Evolutionary conservation across 1,140 invertebrate genomes (phyloP), one percentile per base, ranked within the genome.

Genomic region (Caenorhabditis elegans): DNA sequence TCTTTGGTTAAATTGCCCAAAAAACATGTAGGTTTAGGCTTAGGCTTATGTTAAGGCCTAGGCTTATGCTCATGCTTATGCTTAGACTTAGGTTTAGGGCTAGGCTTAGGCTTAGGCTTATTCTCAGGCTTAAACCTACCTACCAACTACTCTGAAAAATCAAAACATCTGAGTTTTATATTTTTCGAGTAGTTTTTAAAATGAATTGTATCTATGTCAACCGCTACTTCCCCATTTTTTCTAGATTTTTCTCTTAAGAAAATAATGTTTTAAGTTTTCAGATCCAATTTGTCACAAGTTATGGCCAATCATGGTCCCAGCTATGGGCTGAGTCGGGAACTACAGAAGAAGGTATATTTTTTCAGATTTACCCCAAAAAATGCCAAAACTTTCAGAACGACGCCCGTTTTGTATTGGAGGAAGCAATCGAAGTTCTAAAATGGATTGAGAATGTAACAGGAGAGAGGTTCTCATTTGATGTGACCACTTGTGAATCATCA

Each of bases 301-400:
- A 92, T 92, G 92, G 92, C 92, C 31, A 92, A 91, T 86, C 91
- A 92, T 85, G 92, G 92, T 82, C 92, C 92, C 70, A 87, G 90
- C n/a, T 92, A 92, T 86, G 92, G 92, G 80, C 87, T 92, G 26
- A 92, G 92, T 85, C 86, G 92, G 24, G 92, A 92, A 85, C 90
- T 92, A 78, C 90, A 92, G 85, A 89, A 92, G 87, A 92, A 92
- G 89, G 92, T 92, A 43, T 43, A 43, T 43, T 15, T 17, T 60
- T 60, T 26, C 24, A 11, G 6, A 49, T 1, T 36, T 34, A 22
- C n/a, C 15, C 17, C 48, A 39, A 39, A 48, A 39, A 3, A 13
- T 75, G 36, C n/a, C 24, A 36, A 75, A 79, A 78, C 76, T 70
- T 84, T 46, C 51, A 92, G 92, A 90, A 92, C 83, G 91, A 92